Percentiles rank a stretch among this genome's conserved stretches.
These are phyloP conservation scores for Monochamus alternatus DNA, from an alignment of 2,888 invertebrate species.

Conservation along the genomic window DNA sequence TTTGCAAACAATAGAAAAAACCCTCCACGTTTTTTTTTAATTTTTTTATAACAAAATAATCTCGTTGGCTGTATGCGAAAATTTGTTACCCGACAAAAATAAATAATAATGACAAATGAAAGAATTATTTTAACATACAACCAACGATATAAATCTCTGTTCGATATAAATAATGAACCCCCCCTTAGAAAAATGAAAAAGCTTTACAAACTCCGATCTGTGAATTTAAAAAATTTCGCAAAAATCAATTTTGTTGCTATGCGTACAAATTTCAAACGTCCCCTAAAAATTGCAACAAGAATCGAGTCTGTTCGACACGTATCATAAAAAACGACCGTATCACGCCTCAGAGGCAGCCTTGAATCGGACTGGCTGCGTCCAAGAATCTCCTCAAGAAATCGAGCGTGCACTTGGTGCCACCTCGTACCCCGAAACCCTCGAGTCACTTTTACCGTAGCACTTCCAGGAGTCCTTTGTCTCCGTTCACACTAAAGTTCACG, in stretches of 20 bases:
- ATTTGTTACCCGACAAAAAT: conserved; percentile 63
- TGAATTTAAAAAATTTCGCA: conserved; percentile 1
- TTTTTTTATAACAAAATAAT: conserved; percentile 65
- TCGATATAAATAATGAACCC: conserved; percentile 57
- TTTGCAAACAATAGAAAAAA: conserved; percentile 34
- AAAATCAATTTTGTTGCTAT: conserved; percentile 25
- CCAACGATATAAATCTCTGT: conserved; percentile 54
- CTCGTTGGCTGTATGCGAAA: conserved; percentile 60
- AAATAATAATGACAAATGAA: conserved; percentile 54
- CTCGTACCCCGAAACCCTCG: conserved; percentile 42
- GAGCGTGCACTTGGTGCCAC: conserved; percentile 12
- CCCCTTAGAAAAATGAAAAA: conserved; percentile 56
- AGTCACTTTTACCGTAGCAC: conserved; percentile 45
- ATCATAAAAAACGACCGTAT: conserved; percentile 2
- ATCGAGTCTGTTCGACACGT: conserved; percentile 32
- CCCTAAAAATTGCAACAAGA: conserved; percentile 52
- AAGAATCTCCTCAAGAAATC: conserved; percentile 31
- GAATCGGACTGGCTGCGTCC: background rate
- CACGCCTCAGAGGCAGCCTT: background rate
- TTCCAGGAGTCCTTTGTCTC: conserved; percentile 51
- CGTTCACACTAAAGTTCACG: conserved; percentile 32
- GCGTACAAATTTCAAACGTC: conserved; percentile 55
- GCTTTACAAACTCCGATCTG: conserved; percentile 44
- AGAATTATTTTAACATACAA: conserved; percentile 56
- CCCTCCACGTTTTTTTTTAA: conserved; percentile 59